Conservation (phyloP, 2,797 vertebrate species). For the Arctocebus calabarensis region DNA sequence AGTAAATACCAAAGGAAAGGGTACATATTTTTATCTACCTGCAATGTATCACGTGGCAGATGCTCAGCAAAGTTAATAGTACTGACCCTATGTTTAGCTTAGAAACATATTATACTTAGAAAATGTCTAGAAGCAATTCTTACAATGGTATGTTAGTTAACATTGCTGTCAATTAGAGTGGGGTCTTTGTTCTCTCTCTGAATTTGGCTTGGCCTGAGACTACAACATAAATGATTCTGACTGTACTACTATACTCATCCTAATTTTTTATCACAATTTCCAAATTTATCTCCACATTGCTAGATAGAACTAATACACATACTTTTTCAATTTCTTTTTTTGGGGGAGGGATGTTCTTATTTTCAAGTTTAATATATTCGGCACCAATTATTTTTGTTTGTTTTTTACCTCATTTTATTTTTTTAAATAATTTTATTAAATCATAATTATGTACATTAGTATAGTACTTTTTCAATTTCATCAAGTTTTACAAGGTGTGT, state of each 20-base stretch:
- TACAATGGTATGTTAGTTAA: background rate
- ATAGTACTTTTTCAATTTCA: background rate
- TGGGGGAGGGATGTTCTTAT: too few species aligned
- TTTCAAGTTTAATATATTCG: too few species aligned
- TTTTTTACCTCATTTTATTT: too few species aligned
- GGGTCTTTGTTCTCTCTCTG: background rate
- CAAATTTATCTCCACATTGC: background rate
- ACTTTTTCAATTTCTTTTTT: background rate
- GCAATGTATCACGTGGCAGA: background rate
- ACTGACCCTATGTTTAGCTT: background rate
- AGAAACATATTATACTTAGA: background rate
- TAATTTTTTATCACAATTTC: background rate
- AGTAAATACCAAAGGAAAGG: background rate
- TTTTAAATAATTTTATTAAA: too few species aligned
- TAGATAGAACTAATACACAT: background rate
- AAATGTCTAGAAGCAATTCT: background rate
- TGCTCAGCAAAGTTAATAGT: background rate
- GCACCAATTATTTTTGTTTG: too few species aligned
- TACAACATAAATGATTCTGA: background rate
- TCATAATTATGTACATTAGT: too few species aligned
- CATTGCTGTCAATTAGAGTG: background rate
- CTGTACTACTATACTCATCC: background rate
- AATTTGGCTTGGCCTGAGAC: background rate
- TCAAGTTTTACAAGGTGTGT: background rate
- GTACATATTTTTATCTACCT: background rate